Evolutionary conservation across 1,140 invertebrate genomes (phyloP), one percentile per base, ranked within the genome.

Genomic region (Holcopasites calliopsidis): DNA sequence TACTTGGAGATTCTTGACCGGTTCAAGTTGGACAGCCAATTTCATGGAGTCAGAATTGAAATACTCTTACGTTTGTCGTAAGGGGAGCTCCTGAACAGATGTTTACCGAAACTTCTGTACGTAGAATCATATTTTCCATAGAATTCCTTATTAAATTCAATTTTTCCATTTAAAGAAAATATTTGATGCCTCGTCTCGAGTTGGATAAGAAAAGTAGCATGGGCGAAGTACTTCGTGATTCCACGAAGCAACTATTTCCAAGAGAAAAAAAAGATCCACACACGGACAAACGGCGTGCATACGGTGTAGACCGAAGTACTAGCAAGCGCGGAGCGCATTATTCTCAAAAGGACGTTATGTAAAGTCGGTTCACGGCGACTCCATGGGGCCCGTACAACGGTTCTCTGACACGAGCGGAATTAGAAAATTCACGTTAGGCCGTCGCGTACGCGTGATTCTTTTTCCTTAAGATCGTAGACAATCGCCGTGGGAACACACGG

Each of bases 321-420:
- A 42, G 18, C 35, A 35, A 42, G 35, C 47, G 57, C 33, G 35
- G 31, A 62, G 5, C 58, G 60, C 13, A 40, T 64, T 64, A 64
- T 73, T 73, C 50, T 73, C n/a, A 52, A 73, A 73, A 64, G 49
- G 26, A 73, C 70, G 70, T 73, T 65, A 65, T 73, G 44, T 64
- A 73, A 73, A 52, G 23, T 31, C 13, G 38, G 38, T 44, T 57
- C 52, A 58, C 47, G 58, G 44, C 33, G 13, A 60, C 40, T 49
- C 57, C 68, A 23, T 50, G 55, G 55, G 42, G 31, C 40, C 13
- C 50, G 66, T 58, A 33, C 66, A 64, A 73, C 70, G 70, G 60
- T 64, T 65, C 60, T 70, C 44, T 42, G 62, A 74, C 72, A 66
- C 62, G 72, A 68, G 23, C 31, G 72, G 72, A 74, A 74, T 74